Base-by-base conservation (phyloP, 2,888 invertebrate genomes). In the Dysmachus trigonus region DNA sequence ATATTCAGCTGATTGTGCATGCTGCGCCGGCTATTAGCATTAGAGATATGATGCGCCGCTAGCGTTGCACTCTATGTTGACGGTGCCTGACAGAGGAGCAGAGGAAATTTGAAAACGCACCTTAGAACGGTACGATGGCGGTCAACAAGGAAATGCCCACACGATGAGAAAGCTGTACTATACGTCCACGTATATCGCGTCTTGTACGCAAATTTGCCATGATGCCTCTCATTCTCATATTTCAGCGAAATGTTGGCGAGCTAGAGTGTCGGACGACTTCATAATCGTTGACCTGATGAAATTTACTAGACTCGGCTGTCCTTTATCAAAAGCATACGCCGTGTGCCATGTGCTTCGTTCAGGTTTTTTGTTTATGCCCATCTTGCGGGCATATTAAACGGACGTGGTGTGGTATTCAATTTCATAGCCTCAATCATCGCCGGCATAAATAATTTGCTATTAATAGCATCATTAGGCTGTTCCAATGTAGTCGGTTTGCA, bases 261-360 rank as follows among this genome's bases (percentile, higher is more conserved):
- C 76, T 76, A 13, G n/a, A n/a, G 41, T 35, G 76, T 41, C 27
- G 76, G 41, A 76, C 76, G 76, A 76, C 76, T 76, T 76, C 76
- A 76, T 76, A 76, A 76, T 76, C 76, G 41, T 76, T 76, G 76
- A 76, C 76, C 76, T 76, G 76, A 22, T 76, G 76, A 76, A 76
- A 76, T 76, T 41, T 76, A 41, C 76, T 76, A 41, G 76, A 76
- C 76, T 76, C 35, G 35, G 41, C 76, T 76, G 76, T 76, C 76
- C 76, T 76, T 76, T 38, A 76, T 35, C 41, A 38, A 27, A 62
- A 62, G 41, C 35, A 76, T 22, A 35, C 35, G 38, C n/a, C 76
- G 35, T 31, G 27, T 76, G 62, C 62, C 22, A 62, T 62, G 62
- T 13, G 62, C 22, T 62, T 27, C 62, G 18, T 62, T 27, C 62